Conservation (phyloP, 2,888 invertebrate species). For the Platycheirus albimanus region DNA sequence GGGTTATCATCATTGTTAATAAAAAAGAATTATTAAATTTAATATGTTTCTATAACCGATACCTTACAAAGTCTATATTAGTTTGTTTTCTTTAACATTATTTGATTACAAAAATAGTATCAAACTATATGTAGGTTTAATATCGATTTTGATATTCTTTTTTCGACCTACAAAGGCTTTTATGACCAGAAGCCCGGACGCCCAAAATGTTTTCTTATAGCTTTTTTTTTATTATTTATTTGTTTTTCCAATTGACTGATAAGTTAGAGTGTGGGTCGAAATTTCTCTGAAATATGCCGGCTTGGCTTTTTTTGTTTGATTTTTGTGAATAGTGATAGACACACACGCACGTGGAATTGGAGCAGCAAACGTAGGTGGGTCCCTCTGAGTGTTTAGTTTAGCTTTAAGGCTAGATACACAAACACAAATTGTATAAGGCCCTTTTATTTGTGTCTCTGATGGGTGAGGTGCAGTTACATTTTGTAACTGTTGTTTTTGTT, state of each 20-base stretch:
- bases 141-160: constrained; percentile 10
- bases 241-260: constrained; percentile 30
- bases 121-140: background rate
- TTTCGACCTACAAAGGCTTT: constrained; percentile 10
- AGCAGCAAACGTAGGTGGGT: constrained; percentile 35
- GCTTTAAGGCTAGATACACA: constrained; percentile 7
- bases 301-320: background rate
- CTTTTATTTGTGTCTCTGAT: constrained; percentile 20
- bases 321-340: constrained; percentile 18
- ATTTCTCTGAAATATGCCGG: constrained; percentile 38
- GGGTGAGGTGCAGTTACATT: constrained; percentile 1
- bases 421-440: constrained; percentile 16
- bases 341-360: background rate
- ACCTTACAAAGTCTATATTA: background rate
- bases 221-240: constrained; percentile 17
- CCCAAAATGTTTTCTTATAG: constrained; percentile 11
- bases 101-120: background rate
- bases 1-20: constrained; percentile 7
- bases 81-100: background rate
- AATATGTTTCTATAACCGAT: too few species aligned
- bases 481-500: background rate
- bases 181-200: constrained; percentile 27
- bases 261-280: constrained; percentile 32
- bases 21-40: constrained; percentile 12
- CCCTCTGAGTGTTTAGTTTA: constrained; percentile 1